Evolutionary conservation across 2,888 invertebrate genomes (phyloP), one percentile per base, ranked within the genome.

Genomic region (Neria commutata): DNA sequence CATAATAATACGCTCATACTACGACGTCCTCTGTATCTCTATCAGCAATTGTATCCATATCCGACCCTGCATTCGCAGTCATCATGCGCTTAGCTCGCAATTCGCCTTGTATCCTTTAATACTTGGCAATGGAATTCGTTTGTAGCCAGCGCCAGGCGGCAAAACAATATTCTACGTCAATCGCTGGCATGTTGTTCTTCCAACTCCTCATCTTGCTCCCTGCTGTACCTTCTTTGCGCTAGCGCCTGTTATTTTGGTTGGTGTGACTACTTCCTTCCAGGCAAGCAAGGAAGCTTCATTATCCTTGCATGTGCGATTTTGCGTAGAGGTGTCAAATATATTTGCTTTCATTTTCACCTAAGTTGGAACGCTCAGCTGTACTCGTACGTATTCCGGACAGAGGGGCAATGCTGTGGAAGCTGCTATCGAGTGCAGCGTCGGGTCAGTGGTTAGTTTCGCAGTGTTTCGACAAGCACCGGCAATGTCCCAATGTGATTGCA

Each of bases 301-400:
- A n/a, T n/a, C n/a, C n/a, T n/a, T n/a, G 14, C 11, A 2, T 25
- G 26, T 25, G 29, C 16, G 8, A 25, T 47, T 42, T 40, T 59
- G 47, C 52, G 54, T 29, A 29, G 42, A 59, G 33, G 46, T 54
- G 54, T 50, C 42, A 50, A 58, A 58, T 42, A 47, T 55, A 47
- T 52, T 59, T 50, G 37, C 49, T 40, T 52, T 54, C 42, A 21
- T 54, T 54, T 53, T 47, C 46, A 54, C 47, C 29, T 48, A n/a
- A n/a, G n/a, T n/a, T n/a, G n/a, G n/a, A n/a, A n/a, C n/a, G n/a
- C n/a, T n/a, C n/a, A n/a, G n/a, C 70, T 70, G 60, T 69, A 60
- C 68, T 55, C 40, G 46, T 46, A 63, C 73, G 71, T 58, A 59
- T 33, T 53, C 63, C 53, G 51, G 40, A 46, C 45, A 50, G 53